A percentile compares a stretch with the other conserved stretches of the same genome.
phyloP scores from a whole-genome alignment of 2,113 vertebrate species.

The Syngnathoides biaculeatus region DNA sequence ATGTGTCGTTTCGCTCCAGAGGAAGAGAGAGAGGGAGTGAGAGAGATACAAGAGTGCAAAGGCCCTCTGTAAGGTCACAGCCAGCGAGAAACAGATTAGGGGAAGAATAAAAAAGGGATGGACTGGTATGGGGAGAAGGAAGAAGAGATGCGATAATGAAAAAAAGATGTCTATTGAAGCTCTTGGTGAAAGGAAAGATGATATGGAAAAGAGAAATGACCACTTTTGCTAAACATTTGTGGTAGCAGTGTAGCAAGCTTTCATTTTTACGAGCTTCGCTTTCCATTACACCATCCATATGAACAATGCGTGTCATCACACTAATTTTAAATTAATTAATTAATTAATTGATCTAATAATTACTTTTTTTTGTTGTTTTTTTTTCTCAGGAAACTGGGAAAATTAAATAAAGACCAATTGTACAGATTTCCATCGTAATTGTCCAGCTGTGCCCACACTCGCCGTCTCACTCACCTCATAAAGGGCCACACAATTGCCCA shows the following conservation, averaged over 20 bases:
- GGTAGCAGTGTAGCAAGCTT: slow-evolving; percentile 56
- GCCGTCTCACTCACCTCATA: no score
- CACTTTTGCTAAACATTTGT: slow-evolving; percentile 59
- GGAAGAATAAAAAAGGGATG: slow-evolving; percentile 30
- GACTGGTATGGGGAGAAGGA: slow-evolving; percentile 22
- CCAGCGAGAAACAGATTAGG: slow-evolving; percentile 43
- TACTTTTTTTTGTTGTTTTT: not conserved
- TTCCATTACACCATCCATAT: not conserved
- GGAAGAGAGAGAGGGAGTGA: slow-evolving; percentile 29
- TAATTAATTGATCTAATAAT: no score
- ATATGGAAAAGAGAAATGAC: slow-evolving; percentile 64
- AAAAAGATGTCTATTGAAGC: slow-evolving; percentile 63
- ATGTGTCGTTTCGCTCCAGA: slow-evolving; percentile 73
- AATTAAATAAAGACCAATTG: not conserved
- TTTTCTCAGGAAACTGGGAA: not conserved
- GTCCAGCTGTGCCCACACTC: no score
- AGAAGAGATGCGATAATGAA: slow-evolving; percentile 60
- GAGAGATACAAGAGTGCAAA: slow-evolving; percentile 44
- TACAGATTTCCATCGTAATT: not conserved
- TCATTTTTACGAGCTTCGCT: not conserved
- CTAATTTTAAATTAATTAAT: no score
- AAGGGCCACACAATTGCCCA: no score
- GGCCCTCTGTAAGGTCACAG: slow-evolving; percentile 65
- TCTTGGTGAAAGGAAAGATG: slow-evolving; percentile 67
- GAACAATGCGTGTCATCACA: not conserved